phyloP scores from a whole-genome alignment of 2,797 vertebrate genomes.

The Spondyliosoma cantharus region DNA sequence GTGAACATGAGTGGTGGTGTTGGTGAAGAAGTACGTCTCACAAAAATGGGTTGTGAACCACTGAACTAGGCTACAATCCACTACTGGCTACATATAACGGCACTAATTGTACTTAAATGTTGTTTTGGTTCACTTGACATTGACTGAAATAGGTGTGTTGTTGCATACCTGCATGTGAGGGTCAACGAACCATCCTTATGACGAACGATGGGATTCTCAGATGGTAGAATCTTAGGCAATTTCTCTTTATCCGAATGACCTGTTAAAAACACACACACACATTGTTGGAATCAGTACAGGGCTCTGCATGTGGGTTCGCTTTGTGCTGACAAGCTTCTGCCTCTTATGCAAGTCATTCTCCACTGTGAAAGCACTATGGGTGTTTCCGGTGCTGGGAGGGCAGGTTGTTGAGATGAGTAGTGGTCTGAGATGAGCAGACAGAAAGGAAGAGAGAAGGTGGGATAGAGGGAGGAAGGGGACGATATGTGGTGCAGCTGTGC shows the following conservation, averaged over 20 bases:
- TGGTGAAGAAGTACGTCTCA: no score
- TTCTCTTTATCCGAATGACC: constrained; percentile 62
- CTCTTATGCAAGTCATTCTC: constrained; percentile 48
- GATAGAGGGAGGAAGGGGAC: constrained; percentile 15
- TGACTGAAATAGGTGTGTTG: constrained; percentile 13
- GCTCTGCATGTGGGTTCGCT: constrained; percentile 46
- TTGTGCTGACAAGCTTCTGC: constrained; percentile 42
- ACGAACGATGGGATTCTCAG: constrained; percentile 59
- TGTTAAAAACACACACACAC: constrained; percentile 66
- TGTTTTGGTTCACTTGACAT: neutral
- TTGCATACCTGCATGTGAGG: constrained; percentile 83
- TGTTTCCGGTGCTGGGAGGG: constrained; percentile 51
- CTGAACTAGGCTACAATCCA: no score
- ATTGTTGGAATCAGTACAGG: constrained; percentile 31
- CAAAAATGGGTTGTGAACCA: no score
- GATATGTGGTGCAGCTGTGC: constrained; percentile 57
- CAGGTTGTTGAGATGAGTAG: constrained; percentile 48
- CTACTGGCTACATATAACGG: neutral
- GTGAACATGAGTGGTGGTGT: no score
- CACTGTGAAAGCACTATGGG: constrained; percentile 42
- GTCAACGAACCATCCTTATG: constrained; percentile 65
- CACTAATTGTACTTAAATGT: neutral
- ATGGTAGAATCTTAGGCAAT: constrained; percentile 67
- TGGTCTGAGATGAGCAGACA: constrained; percentile 41
- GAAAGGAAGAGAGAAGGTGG: constrained; percentile 28